Conservation (phyloP, 1,140 invertebrate species). For the Dendroctonus ponderosae region DNA sequence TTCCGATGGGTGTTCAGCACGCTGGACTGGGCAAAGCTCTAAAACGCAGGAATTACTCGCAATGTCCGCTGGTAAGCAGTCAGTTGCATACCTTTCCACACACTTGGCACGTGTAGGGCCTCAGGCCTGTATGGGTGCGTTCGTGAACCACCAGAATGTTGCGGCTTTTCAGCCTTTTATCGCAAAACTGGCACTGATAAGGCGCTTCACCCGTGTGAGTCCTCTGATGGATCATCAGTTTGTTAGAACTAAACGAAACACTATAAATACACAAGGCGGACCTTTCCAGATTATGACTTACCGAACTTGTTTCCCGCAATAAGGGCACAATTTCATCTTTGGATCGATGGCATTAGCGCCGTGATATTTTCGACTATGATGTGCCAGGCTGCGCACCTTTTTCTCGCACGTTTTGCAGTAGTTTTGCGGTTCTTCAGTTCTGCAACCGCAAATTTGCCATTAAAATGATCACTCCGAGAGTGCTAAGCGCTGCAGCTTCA, state of each 20-base stretch:
- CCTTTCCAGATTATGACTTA: conserved; percentile 27
- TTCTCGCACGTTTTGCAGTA: conserved; percentile 17
- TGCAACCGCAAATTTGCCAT: too few relatives aligned
- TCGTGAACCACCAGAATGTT: conserved; percentile 40
- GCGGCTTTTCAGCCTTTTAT: conserved; percentile 39
- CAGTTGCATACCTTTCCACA: conserved; percentile 36
- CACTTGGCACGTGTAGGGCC: conserved; percentile 4
- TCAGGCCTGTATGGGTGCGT: conserved; percentile 42
- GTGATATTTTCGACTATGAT: neutral
- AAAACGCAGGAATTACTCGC: conserved; percentile 3
- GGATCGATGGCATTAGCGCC: neutral
- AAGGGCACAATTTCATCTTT: conserved; percentile 20
- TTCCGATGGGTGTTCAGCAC: conserved; percentile 43
- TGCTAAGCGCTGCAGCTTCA: too few relatives aligned
- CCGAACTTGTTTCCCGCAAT: conserved; percentile 35
- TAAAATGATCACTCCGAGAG: too few relatives aligned
- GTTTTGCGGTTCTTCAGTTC: too few relatives aligned
- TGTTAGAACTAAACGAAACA: conserved; percentile 14
- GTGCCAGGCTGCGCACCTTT: conserved; percentile 14
- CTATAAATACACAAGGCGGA: conserved; percentile 24
- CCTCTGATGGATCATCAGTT: conserved; percentile 27
- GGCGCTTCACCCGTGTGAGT: conserved; percentile 38
- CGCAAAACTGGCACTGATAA: conserved; percentile 31
- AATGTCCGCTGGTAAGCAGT: neutral
- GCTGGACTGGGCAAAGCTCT: conserved; percentile 42